Conservation (phyloP, 2,888 invertebrate species). For the Achlya flavicornis region DNA sequence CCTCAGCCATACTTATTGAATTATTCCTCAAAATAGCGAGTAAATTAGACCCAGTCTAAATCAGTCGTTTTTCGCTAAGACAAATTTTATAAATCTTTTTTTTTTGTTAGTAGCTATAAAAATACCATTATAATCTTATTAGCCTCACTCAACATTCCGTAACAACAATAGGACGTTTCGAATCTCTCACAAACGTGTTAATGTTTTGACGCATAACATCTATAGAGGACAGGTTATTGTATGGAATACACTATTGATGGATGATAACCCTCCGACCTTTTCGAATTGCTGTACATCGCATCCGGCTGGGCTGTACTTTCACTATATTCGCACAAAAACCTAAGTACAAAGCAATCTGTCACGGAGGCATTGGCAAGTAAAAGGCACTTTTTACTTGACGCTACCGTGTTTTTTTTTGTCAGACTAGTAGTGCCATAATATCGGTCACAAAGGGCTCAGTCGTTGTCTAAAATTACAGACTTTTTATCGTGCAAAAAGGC, state of each 20-base stretch:
- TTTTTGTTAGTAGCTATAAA: not conserved
- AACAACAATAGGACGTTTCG: constrained; percentile 21
- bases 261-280: constrained; percentile 30
- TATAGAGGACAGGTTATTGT: constrained; percentile 27
- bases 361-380: not conserved
- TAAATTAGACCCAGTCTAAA: no score
- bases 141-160: not conserved
- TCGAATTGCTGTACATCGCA: constrained; percentile 22
- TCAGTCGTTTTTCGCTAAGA: not conserved
- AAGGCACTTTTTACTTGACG: not conserved
- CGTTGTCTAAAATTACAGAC: not conserved
- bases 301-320: constrained; percentile 41
- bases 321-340: constrained; percentile 41
- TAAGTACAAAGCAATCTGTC: constrained; percentile 7
- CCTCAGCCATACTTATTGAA: no score
- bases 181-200: constrained; percentile 39
- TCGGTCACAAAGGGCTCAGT: not conserved
- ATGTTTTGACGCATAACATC: constrained; percentile 30
- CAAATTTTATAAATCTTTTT: not conserved
- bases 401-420: not conserved
- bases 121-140: not conserved
- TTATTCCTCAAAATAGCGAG: no score
- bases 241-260: constrained; percentile 27
- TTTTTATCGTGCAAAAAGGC: no score
- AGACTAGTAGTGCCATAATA: not conserved